phyloP scores from a whole-genome alignment of 2,797 vertebrate species.

The Sebastiscus albofasciatus region DNA sequence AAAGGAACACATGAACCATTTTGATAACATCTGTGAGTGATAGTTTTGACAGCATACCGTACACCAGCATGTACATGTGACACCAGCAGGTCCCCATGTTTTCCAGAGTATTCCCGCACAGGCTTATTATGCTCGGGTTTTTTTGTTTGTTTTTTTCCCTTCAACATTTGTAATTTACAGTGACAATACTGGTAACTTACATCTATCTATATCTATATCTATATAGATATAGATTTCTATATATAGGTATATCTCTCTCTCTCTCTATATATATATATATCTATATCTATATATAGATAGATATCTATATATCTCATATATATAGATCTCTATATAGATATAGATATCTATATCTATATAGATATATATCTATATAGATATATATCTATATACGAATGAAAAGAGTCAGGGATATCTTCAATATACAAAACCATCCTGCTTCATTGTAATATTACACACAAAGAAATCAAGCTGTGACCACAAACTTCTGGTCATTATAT shows the following conservation, averaged over 20 bases:
- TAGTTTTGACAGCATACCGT: neutral
- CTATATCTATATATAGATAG: no score
- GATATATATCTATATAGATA: no score
- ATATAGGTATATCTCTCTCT: no score
- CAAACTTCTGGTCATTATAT: neutral
- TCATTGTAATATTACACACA: neutral
- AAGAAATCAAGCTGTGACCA: neutral
- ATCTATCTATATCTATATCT: no score
- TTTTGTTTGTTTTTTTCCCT: neutral
- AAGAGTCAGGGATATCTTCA: neutral
- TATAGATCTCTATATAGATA: no score
- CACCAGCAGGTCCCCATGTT: constrained; percentile 4
- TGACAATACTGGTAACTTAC: no score
- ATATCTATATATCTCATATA: no score
- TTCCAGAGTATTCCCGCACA: constrained; percentile 36
- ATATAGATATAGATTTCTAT: no score
- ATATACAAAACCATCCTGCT: neutral
- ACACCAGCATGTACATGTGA: constrained; percentile 16
- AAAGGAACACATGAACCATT: neutral
- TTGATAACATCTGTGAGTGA: neutral
- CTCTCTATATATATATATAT: no score
- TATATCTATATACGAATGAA: neutral
- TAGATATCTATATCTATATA: no score
- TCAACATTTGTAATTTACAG: neutral
- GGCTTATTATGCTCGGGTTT: neutral